Percentiles rank a stretch among this genome's conserved stretches.
Evolutionary conservation across 2,797 vertebrate genomes (phyloP).

Genomic region (Megaceryle alcyon): DNA sequence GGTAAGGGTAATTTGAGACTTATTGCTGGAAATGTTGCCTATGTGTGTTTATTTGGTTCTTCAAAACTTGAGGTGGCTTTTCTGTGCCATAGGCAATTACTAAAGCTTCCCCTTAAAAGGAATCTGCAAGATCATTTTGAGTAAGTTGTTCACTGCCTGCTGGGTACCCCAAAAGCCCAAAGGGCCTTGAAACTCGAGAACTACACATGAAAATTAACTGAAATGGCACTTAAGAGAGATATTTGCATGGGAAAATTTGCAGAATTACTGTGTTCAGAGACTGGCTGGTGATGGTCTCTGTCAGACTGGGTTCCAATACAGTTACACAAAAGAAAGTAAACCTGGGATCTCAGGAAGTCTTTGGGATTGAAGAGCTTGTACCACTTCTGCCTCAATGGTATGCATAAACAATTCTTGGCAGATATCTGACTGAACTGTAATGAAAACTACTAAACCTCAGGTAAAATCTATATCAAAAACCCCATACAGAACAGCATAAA

Average conservation of each 20-base stretch:
- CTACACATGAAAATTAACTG: not conserved
- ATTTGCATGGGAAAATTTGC: not conserved
- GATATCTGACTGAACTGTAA: not conserved
- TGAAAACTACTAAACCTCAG: not conserved
- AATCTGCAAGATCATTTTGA: not conserved
- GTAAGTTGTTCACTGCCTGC: not conserved
- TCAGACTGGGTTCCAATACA: not conserved
- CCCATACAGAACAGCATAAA: not conserved
- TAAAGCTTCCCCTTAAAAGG: not conserved
- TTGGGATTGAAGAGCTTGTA: not conserved
- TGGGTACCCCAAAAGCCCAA: not conserved
- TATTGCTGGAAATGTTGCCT: not conserved
- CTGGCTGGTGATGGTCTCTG: not conserved
- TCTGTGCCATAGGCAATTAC: not conserved
- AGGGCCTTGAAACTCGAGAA: not conserved
- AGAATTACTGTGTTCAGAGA: not conserved
- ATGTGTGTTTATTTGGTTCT: not conserved
- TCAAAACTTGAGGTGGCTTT: not conserved
- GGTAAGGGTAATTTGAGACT: not conserved
- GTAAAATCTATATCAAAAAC: not conserved
- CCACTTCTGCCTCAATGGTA: not conserved
- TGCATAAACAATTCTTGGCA: not conserved
- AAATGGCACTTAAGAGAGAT: not conserved
- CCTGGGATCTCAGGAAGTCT: not conserved
- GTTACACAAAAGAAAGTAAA: not conserved